Percentiles rank a stretch among this genome's conserved stretches.
Evolutionary conservation across 2,888 invertebrate genomes (phyloP).

Genomic region (Polyommatus iphigenia): DNA sequence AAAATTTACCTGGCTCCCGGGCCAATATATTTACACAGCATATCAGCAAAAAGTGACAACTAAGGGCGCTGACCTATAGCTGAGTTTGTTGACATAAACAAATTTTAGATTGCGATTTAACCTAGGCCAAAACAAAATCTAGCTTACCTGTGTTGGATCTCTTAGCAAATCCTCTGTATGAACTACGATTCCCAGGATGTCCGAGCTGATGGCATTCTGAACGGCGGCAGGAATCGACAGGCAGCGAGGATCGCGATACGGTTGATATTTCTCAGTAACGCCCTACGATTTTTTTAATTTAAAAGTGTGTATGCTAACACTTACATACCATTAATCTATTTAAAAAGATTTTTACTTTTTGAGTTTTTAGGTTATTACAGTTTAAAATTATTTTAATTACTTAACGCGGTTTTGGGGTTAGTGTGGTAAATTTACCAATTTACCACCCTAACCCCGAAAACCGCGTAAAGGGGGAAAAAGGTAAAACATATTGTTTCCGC

Average conservation of each 20-base stretch:
- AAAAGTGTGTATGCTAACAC: neutral
- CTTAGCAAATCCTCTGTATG: conserved; percentile 95
- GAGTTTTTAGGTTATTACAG: no score
- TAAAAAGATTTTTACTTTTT: no score
- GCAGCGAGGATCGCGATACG: conserved; percentile 92
- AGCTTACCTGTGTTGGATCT: conserved; percentile 87
- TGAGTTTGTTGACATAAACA: neutral
- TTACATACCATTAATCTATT: no score
- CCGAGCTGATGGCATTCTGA: conserved; percentile 89
- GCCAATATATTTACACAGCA: no score
- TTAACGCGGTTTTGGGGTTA: no score
- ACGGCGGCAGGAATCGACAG: conserved; percentile 90
- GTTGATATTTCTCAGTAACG: conserved; percentile 82
- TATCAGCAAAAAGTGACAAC: no score
- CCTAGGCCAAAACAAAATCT: neutral
- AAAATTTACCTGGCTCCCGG: no score
- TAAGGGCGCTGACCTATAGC: neutral
- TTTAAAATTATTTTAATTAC: no score
- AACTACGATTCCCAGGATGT: conserved; percentile 93
- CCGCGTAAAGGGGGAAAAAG: no score
- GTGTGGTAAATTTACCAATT: no score
- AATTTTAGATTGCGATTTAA: neutral
- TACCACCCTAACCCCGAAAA: no score
- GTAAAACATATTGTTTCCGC: no score
- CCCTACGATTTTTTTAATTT: conserved; percentile 50